A percentile compares a stretch with the other conserved stretches of the same genome.
Evolutionary conservation across 2,888 invertebrate genomes (phyloP).

Genomic region (Ichneumoninae sp.): DNA sequence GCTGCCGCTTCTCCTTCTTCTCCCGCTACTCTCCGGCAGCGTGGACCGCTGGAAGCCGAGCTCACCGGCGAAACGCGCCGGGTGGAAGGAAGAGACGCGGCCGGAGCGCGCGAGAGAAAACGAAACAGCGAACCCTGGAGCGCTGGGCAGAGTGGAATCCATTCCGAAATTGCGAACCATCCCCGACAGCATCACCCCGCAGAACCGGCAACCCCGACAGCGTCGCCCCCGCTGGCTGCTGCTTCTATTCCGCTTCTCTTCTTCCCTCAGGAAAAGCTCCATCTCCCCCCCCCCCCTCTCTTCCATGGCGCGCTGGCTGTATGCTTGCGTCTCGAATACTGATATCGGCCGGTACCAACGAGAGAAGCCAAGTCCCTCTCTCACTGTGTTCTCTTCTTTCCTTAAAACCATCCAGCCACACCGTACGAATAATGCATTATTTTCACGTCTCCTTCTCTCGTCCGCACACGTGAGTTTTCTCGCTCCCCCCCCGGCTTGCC

Average conservation of each 20-base stretch:
- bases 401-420: slow-evolving; percentile 77
- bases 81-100: slow-evolving; percentile 58
- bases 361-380: slow-evolving; percentile 79
- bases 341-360: slow-evolving; percentile 81
- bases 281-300: slow-evolving; percentile 2
- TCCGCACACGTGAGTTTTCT: slow-evolving; percentile 48
- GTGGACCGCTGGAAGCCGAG: slow-evolving; percentile 57
- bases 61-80: slow-evolving; percentile 3
- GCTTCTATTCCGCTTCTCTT: slow-evolving; percentile 65
- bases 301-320: slow-evolving; percentile 64
- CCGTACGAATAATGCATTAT: slow-evolving; percentile 82
- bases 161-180: slow-evolving; percentile 84
- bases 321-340: slow-evolving; percentile 81
- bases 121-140: slow-evolving; percentile 56
- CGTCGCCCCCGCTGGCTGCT: slow-evolving; percentile 53
- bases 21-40: slow-evolving; percentile 29
- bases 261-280: slow-evolving; percentile 82
- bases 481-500: neutral
- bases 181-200: slow-evolving; percentile 74
- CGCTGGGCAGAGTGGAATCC: slow-evolving; percentile 80
- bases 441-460: slow-evolving; percentile 62
- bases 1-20: slow-evolving; percentile 19
- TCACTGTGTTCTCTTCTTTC: slow-evolving; percentile 58
- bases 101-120: slow-evolving; percentile 53
- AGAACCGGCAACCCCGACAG: slow-evolving; percentile 61